phyloP scores from a whole-genome alignment of 2,113 vertebrate genomes.

The Ibidorhyncha struthersii region DNA sequence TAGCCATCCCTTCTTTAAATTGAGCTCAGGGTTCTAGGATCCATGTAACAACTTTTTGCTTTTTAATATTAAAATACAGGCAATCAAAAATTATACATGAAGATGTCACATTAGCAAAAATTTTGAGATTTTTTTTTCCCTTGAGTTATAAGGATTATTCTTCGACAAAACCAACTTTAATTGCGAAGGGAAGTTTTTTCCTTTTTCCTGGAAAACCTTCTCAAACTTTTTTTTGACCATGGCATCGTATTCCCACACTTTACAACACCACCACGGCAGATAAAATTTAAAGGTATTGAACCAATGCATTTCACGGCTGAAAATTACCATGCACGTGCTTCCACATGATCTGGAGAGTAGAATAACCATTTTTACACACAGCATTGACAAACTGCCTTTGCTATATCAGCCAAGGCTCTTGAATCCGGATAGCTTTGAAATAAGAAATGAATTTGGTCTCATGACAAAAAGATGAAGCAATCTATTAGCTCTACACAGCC shows the following conservation, averaged over 20 bases:
- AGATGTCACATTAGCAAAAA: not conserved
- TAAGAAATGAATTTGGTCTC: not conserved
- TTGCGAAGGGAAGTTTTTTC: fast-evolving
- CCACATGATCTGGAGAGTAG: not conserved
- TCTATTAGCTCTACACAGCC: not conserved
- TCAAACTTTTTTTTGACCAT: not conserved
- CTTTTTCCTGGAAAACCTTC: not conserved
- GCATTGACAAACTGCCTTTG: not conserved
- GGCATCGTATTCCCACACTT: not conserved
- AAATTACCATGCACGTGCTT: not conserved
- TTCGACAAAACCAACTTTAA: not conserved
- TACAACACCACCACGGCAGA: not conserved
- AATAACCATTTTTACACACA: not conserved
- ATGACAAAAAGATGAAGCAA: not conserved
- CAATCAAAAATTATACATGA: not conserved
- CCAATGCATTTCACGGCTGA: not conserved
- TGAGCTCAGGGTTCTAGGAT: not conserved
- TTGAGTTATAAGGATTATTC: not conserved
- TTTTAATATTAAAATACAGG: not conserved
- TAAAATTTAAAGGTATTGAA: not conserved
- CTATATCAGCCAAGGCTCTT: not conserved
- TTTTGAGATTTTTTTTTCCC: not conserved
- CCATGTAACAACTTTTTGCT: not conserved
- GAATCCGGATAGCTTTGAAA: not conserved
- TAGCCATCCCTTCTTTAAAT: not conserved